Base-by-base conservation (phyloP, 2,888 invertebrate genomes). In the Frankliniella fusca region DNA sequence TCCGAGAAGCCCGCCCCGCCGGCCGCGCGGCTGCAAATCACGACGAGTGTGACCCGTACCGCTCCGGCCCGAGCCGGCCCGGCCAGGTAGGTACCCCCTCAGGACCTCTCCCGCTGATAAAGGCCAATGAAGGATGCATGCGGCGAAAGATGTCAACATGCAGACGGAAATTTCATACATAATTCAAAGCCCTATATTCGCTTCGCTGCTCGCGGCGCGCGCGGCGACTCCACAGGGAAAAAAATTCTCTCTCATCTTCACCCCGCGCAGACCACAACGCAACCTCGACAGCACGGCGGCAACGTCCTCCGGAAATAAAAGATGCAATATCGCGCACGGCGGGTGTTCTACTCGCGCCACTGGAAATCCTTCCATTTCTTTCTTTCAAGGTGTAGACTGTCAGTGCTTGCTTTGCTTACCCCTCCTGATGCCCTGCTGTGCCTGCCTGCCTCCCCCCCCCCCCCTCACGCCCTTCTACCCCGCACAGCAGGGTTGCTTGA, bases 111-210 rank as follows among this genome's bases (percentile, higher is more conserved):
- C 38, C 61, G 18, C 61, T 61, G 61, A 61, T 61, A 61, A 61
- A 61, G n/a, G 11, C 20, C 61, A n/a, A 61, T 61, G 61, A 61
- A 61, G 61, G 61, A 61, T 61, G 61, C 61, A 61, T 18, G 54
- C 54, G 54, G 20, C 54, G 54, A 54, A 54, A 61, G 61, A 61
- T 61, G 70, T 70, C 70, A 76, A 76, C 27, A 76, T 76, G 70
- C 70, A 76, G 70, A 76, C 70, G 70, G 70, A 76, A 76, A 76
- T 76, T 27, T 76, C 27, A 76, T 76, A 76, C 70, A 76, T 76
- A 76, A 76, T 76, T 23, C 70, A 76, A 27, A 23, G 70, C 70
- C 23, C 61, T 61, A n/a, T n/a, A n/a, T n/a, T n/a, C n/a, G n/a
- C n/a, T n/a, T 38, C 38, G 38, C 38, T n/a, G 15, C 61, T 27